Evolutionary conservation across 1,140 invertebrate genomes (phyloP), one percentile per base, ranked within the genome.

Genomic region (honey bee (Apis mellifera)): DNA sequence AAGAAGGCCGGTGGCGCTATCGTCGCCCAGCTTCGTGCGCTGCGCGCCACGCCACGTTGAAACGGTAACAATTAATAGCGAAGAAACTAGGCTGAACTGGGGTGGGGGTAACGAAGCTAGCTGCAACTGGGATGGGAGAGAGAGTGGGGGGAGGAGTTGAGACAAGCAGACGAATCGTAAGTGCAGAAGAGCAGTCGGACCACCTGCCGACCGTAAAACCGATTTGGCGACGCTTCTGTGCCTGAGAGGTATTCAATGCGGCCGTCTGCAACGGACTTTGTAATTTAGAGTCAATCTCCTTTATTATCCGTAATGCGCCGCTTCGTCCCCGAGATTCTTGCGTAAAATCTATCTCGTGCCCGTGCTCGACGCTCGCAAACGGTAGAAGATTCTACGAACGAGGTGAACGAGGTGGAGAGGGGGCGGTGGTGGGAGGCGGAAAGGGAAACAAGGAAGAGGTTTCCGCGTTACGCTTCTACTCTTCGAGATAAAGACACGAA

Each of bases 211-310:
- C 85, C 82, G 68, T 81, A 82, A 84, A 88, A 90, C 81, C 84
- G 86, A 90, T 89, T 89, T 73, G 82, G 84, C 89, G 86, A 89
- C 86, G 78, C 83, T 86, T 86, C 88, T 90, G 88, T 86, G 85
- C 85, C 86, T 89, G 88, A 91, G 89, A 90, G 90, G 81, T 84
- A 91, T 91, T 91, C 90, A 91, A 89, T 88, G 84, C 88, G 71
- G 42, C 74, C 72, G 84, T 90, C 90, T 91, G 90, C 86, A 89
- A 78, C 88, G 86, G 90, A 91, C 90, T 91, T 91, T 87, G 90
- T 91, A 91, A 91, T 91, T 91, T 91, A 91, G 84, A 90, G 88
- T 84, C 89, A 91, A 91, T 91, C 89, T 89, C 88, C 88, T 91
- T 91, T 90, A 91, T 90, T 91, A 90, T 90, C 86, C 85, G 76